These are phyloP conservation scores for Pantelozetes paolii DNA, from an alignment of 2,888 invertebrate genomes.

Conservation along the genomic window DNA sequence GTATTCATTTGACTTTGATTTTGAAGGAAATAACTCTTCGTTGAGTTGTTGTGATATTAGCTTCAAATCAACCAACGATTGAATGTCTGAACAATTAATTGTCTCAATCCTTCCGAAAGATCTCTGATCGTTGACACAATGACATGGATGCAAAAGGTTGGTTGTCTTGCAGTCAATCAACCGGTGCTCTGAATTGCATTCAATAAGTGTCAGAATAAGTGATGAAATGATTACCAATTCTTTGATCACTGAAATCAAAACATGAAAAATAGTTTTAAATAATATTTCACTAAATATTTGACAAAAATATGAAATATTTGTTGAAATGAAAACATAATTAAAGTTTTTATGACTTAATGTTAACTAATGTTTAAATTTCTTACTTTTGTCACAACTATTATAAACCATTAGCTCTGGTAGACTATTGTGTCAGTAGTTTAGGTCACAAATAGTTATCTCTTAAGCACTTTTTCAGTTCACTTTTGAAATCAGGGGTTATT, in stretches of 20 bases:
- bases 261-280: neutral
- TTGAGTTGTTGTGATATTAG: constrained; percentile 5
- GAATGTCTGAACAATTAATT: constrained; percentile 7
- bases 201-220: neutral
- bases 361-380: too few species aligned
- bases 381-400: too few species aligned
- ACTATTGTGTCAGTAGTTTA: too few species aligned
- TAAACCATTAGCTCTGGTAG: too few species aligned
- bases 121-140: neutral
- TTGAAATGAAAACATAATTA: neutral
- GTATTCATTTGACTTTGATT: neutral
- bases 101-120: neutral
- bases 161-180: neutral
- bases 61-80: neutral
- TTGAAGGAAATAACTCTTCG: neutral
- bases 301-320: too few species aligned
- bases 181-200: neutral
- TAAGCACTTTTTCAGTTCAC: too few species aligned
- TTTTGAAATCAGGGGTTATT: too few species aligned
- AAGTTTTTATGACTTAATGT: neutral
- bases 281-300: too few species aligned
- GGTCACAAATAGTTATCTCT: too few species aligned
- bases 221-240: neutral
- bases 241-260: neutral
- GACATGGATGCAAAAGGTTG: neutral